Conservation (phyloP, 2,113 vertebrate species). For the Ancistrus triradiatus region DNA sequence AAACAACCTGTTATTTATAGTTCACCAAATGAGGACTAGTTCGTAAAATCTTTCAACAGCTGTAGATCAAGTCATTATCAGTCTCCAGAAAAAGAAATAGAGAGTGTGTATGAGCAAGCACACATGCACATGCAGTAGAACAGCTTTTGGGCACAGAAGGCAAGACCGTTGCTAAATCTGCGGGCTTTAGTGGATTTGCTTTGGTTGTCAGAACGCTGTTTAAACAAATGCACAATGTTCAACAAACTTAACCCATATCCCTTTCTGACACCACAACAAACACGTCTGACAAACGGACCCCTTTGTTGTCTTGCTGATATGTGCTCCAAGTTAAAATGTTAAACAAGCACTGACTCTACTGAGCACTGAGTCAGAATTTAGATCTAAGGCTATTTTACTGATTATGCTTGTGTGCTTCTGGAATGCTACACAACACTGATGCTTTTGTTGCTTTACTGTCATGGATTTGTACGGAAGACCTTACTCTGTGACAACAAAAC, state of each 20-base stretch:
- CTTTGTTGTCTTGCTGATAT: neutral
- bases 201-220: slow-evolving; percentile 36
- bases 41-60: too few relatives aligned
- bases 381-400: too few relatives aligned
- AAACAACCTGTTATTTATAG: too few relatives aligned
- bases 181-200: slow-evolving; percentile 37
- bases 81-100: neutral
- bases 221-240: slow-evolving; percentile 10
- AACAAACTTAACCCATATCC: slow-evolving; percentile 19
- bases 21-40: too few relatives aligned
- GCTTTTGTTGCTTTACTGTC: too few relatives aligned
- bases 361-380: too few relatives aligned
- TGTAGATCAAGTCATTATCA: too few relatives aligned
- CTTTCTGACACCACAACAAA: slow-evolving; percentile 18
- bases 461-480: too few relatives aligned
- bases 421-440: too few relatives aligned
- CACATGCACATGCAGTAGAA: slow-evolving; percentile 5
- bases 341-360: neutral
- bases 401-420: too few relatives aligned
- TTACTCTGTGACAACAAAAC: too few relatives aligned
- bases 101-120: neutral
- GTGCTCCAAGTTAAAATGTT: neutral
- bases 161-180: slow-evolving; percentile 30
- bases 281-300: slow-evolving; percentile 21
- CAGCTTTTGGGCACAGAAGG: slow-evolving; percentile 32